These are phyloP conservation scores for Ichneumoninae sp. DNA, from an alignment of 2,888 invertebrate species.

Conservation along the genomic window DNA sequence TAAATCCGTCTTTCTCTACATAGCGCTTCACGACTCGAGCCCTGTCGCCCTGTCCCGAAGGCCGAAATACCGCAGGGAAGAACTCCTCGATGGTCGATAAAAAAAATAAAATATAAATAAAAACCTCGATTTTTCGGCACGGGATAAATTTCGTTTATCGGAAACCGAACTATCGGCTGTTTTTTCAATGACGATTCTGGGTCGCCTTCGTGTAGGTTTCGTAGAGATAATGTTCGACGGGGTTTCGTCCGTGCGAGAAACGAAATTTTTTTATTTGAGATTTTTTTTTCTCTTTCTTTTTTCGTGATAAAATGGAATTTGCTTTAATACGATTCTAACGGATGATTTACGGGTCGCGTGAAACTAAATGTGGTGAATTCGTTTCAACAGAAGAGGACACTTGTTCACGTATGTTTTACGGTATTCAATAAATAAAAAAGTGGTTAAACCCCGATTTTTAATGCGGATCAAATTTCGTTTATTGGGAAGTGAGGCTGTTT, in stretches of 20 bases:
- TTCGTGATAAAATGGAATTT: too few relatives aligned
- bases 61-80: not conserved
- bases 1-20: conserved; percentile 27
- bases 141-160: not conserved
- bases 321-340: too few relatives aligned
- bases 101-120: not conserved
- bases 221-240: too few relatives aligned
- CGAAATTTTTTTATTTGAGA: too few relatives aligned
- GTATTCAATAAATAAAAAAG: too few relatives aligned
- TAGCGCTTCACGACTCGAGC: not conserved
- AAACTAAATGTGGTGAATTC: too few relatives aligned
- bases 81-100: not conserved
- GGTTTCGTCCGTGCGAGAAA: too few relatives aligned
- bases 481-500: not conserved
- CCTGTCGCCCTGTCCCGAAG: not conserved
- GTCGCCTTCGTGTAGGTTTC: not conserved
- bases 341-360: too few relatives aligned
- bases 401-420: too few relatives aligned
- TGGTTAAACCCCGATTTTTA: not conserved
- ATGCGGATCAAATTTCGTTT: not conserved
- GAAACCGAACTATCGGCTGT: not conserved
- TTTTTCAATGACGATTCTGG: not conserved
- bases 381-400: too few relatives aligned
- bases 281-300: too few relatives aligned
- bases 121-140: not conserved